phyloP scores from a whole-genome alignment of 2,113 vertebrate genomes.

The Myxocyprinus asiaticus region DNA sequence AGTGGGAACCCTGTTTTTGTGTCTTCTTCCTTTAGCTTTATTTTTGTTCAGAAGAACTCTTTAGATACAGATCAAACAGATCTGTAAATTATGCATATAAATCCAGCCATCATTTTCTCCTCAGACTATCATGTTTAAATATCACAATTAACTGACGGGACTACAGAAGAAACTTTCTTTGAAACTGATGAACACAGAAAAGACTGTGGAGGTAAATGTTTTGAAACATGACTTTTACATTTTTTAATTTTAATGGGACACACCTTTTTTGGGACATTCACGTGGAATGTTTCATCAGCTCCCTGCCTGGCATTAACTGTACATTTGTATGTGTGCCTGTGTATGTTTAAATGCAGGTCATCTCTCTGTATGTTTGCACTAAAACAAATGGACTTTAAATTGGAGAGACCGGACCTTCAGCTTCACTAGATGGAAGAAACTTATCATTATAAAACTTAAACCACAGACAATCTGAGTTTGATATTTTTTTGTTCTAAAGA shows the following conservation, averaged over 20 bases:
- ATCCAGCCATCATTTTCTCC: neutral
- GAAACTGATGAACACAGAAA: neutral
- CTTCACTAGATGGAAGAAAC: neutral
- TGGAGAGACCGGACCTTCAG: constrained; percentile 35
- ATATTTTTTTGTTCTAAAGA: neutral
- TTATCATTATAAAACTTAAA: constrained; percentile 14
- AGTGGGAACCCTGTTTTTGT: neutral
- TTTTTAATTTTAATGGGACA: constrained; percentile 27
- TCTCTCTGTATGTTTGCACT: constrained; percentile 55
- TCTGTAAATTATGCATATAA: neutral
- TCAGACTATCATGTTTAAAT: constrained; percentile 11
- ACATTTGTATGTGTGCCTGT: neutral
- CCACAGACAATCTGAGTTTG: neutral
- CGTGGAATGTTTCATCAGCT: neutral
- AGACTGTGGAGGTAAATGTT: neutral
- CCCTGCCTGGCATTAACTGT: constrained; percentile 7
- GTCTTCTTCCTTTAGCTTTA: constrained; percentile 19
- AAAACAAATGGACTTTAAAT: constrained; percentile 48
- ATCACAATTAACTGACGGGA: neutral
- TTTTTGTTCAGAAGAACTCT: constrained; percentile 33
- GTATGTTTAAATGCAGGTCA: constrained; percentile 16
- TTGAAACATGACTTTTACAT: too few relatives aligned
- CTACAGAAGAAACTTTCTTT: constrained; percentile 10
- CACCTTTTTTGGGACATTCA: neutral
- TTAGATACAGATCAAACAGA: constrained; percentile 33